Conservation (phyloP, 2,888 invertebrate species). For the Phragmatobia fuliginosa region DNA sequence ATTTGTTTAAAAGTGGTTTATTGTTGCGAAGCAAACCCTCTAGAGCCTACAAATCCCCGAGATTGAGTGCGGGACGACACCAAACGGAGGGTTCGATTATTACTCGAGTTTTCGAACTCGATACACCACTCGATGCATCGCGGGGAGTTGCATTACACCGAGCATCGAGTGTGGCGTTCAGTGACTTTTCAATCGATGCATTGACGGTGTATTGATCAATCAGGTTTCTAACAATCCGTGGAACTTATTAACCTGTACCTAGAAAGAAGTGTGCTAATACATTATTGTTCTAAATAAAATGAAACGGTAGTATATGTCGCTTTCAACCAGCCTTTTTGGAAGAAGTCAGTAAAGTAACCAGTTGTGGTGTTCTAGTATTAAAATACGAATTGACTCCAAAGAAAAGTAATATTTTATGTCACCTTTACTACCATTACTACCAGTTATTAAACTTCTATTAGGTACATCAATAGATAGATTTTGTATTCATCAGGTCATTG, state of each 20-base stretch:
- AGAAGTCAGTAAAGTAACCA: background rate
- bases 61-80: conserved; percentile 81
- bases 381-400: background rate
- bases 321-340: background rate
- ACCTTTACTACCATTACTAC: background rate
- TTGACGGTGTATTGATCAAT: conserved; percentile 67
- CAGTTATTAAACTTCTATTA: background rate
- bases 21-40: conserved; percentile 44
- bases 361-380: background rate
- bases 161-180: conserved; percentile 53
- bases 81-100: conserved; percentile 76
- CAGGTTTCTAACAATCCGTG: conserved; percentile 41
- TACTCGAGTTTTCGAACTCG: conserved; percentile 75
- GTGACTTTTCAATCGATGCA: conserved; percentile 66
- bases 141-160: conserved; percentile 75
- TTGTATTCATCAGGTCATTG: background rate
- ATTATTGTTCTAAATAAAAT: background rate
- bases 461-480: too few relatives aligned
- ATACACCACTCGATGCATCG: conserved; percentile 80
- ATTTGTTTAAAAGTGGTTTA: conserved; percentile 48
- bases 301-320: background rate
- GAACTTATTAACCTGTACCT: conserved; percentile 32
- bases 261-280: background rate
- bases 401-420: background rate
- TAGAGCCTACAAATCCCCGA: conserved; percentile 74